phyloP scores from a whole-genome alignment of 2,113 vertebrate genomes.

The Elgaria multicarinata region DNA sequence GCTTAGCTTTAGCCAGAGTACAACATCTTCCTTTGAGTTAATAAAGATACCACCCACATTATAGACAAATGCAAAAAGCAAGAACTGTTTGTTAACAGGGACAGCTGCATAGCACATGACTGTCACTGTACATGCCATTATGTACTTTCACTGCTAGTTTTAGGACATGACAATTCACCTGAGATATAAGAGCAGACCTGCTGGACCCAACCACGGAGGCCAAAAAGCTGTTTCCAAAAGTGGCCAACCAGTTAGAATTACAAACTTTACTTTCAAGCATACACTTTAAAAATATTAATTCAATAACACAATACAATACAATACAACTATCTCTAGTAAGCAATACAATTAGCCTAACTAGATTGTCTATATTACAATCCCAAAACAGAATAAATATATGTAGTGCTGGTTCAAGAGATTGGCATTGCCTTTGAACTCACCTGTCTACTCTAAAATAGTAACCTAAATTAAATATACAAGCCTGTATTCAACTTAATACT shows the following conservation, averaged over 20 bases:
- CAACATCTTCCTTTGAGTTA: background rate
- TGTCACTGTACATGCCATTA: background rate
- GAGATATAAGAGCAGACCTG: background rate
- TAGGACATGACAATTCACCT: background rate
- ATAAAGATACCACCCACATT: background rate
- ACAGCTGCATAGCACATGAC: background rate
- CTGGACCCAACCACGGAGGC: background rate
- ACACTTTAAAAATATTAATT: too few relatives aligned
- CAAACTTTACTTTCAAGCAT: background rate
- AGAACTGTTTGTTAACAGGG: background rate
- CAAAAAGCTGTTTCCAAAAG: background rate
- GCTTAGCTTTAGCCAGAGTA: background rate
- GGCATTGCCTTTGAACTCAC: background rate
- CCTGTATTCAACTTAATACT: background rate
- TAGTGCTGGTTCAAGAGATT: background rate
- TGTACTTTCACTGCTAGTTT: background rate
- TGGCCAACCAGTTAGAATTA: background rate
- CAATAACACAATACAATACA: background rate
- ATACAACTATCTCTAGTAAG: background rate
- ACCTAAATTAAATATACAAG: background rate
- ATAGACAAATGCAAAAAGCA: background rate
- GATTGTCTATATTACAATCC: background rate
- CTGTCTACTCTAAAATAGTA: background rate
- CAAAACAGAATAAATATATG: background rate
- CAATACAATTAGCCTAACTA: background rate